A percentile compares a stretch with the other conserved stretches of the same genome.
phyloP scores from a whole-genome alignment of 2,797 vertebrate genomes.

The Psittacula derbiana region DNA sequence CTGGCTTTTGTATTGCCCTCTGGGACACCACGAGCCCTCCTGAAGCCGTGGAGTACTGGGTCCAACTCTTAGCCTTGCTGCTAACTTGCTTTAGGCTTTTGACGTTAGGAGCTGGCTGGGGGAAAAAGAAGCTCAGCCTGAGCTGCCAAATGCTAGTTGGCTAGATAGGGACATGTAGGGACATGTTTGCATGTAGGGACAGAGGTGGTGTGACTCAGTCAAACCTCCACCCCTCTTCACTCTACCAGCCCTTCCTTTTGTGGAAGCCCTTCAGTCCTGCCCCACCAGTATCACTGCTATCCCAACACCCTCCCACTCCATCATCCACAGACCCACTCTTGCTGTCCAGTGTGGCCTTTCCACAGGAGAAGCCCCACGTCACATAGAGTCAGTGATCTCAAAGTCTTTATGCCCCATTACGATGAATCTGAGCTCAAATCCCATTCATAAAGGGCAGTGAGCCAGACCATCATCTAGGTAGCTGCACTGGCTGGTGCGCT shows the following conservation, averaged over 20 bases:
- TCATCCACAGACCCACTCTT: not conserved
- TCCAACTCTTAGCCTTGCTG: not conserved
- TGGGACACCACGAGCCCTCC: not conserved
- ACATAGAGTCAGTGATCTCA: not conserved
- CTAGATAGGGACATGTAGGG: not conserved
- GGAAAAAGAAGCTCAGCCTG: not conserved
- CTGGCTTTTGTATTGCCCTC: not conserved
- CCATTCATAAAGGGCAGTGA: not conserved
- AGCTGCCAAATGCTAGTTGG: not conserved
- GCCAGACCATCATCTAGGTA: not conserved
- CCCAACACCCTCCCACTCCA: fast-evolving
- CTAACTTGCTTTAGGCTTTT: not conserved
- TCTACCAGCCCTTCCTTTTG: not conserved
- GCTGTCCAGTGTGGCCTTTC: fast-evolving
- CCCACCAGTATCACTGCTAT: not conserved
- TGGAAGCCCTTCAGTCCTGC: not conserved
- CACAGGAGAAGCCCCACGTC: not conserved
- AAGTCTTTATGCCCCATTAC: not conserved
- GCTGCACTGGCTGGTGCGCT: not conserved
- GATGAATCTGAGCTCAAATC: not conserved
- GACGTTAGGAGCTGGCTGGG: not conserved
- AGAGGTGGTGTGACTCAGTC: not conserved
- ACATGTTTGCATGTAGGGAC: not conserved
- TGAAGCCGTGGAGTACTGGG: not conserved
- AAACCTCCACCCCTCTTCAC: not conserved